Evolutionary conservation across 2,888 invertebrate species (phyloP).

Genomic region (Smittia sp.): DNA sequence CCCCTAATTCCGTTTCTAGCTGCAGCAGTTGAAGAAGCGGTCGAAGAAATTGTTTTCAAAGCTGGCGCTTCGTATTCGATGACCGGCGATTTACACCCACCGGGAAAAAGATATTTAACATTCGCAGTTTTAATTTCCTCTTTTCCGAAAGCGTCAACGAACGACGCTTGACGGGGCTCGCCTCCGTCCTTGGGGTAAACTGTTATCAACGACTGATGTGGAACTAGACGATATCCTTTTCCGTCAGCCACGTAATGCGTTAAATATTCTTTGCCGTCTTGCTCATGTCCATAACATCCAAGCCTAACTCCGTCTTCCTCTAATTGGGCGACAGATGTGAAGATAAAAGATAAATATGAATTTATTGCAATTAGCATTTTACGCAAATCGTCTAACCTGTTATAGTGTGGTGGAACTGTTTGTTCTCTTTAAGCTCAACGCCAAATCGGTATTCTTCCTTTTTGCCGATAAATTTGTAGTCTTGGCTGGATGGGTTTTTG

Average conservation of each 20-base stretch:
- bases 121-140: constrained; percentile 6
- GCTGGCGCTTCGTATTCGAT: no score
- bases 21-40: no score
- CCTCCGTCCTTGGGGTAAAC: constrained; percentile 8
- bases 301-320: constrained; percentile 27
- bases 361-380: background rate
- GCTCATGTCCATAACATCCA: constrained; percentile 30
- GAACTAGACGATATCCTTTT: constrained; percentile 28
- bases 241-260: constrained; percentile 32
- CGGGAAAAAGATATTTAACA: constrained; percentile 22
- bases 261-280: constrained; percentile 11
- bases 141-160: constrained; percentile 13
- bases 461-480: constrained; percentile 26
- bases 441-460: constrained; percentile 30
- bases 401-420: constrained; percentile 37
- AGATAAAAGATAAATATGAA: background rate
- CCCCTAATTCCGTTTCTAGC: no score
- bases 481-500: background rate
- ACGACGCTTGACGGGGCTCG: constrained; percentile 20
- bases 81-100: background rate
- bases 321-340: background rate
- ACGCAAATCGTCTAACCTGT: constrained; percentile 13
- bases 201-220: constrained; percentile 19
- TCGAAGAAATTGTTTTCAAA: no score
- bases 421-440: constrained; percentile 28